Evolutionary conservation across 2,888 invertebrate species (phyloP), one percentile per base, ranked within the genome.

Genomic region (Melieria omissa): DNA sequence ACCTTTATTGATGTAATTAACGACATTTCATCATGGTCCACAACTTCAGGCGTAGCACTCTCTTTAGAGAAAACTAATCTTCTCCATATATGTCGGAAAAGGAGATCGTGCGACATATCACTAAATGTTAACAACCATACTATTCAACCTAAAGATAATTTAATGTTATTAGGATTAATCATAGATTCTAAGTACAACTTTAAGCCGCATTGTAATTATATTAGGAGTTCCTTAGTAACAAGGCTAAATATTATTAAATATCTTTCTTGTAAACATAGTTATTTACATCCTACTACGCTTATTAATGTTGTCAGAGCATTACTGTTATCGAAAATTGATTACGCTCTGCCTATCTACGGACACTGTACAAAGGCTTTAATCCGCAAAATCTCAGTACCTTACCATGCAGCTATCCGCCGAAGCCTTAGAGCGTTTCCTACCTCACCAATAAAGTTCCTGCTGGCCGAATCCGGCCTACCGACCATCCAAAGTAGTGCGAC

Each of bases 391-490:
- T 54, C n/a, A 9, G 5, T 16, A 10, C 65, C 65, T 14, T 54
- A 54, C 16, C 45, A 54, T 5, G 6, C 65, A 12, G 65, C 65
- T 29, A n/a, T 65, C 12, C 49, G 65, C 14, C 65, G 54, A 3
- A 65, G 65, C 54, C 52, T 65, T 12, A 65, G 45, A 14, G 65
- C 64, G 8, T 64, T 64, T 12, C 64, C 64, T 8, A 49, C 64
- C 12, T 64, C 64, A 47, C 64, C 64, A 29, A 64, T 9, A 5
- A 64, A 61, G 45, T 49, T 54, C 10, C 42, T 64, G 5, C 64
- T 64, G 10, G 29, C 64, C 14, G 64, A 64, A 64, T 14, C 64
- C 41, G 64, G 64, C 29, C 49, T 64, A 29, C 64, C 49, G 41
- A 65, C 47, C 12, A 65, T 49, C 14, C 45, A 9, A 8, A 62